phyloP scores from a whole-genome alignment of 2,888 invertebrate genomes.

The Drosophila trichaetosa region DNA sequence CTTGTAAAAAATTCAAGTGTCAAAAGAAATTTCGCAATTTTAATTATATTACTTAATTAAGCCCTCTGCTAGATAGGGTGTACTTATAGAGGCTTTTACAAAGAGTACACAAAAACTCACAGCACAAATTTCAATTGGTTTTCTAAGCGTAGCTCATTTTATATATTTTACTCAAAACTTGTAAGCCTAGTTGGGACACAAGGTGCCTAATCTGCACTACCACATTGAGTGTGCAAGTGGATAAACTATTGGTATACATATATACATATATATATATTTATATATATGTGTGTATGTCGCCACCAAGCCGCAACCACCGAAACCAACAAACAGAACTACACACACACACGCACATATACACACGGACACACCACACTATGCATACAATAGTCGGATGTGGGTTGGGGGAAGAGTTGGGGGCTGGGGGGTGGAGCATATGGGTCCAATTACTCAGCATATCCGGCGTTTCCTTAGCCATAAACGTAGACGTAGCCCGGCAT shows the following conservation, averaged over 20 bases:
- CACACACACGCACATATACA: background rate
- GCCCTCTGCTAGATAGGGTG: background rate
- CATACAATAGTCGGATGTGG: background rate
- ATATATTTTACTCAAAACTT: background rate
- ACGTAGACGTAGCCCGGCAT: background rate
- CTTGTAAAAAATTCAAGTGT: background rate
- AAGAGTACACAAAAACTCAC: background rate
- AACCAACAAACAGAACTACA: slow-evolving; percentile 27
- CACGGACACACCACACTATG: slow-evolving; percentile 17
- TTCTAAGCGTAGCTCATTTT: background rate
- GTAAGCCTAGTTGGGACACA: background rate
- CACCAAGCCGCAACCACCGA: slow-evolving; percentile 34
- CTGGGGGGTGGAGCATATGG: slow-evolving; percentile 62
- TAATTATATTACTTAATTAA: background rate
- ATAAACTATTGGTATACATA: background rate
- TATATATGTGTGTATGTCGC: slow-evolving; percentile 17
- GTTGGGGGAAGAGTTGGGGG: background rate
- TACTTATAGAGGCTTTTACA: background rate
- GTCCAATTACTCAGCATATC: slow-evolving; percentile 78
- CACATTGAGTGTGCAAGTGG: background rate
- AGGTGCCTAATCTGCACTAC: slow-evolving; percentile 14
- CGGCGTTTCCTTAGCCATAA: slow-evolving; percentile 51
- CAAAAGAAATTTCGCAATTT: background rate
- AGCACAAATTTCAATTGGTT: slow-evolving; percentile 12
- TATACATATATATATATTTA: background rate